Evolutionary conservation across 1,140 invertebrate species (phyloP), one percentile per base, ranked within the genome.

Genomic region (Diorhabda carinulata): DNA sequence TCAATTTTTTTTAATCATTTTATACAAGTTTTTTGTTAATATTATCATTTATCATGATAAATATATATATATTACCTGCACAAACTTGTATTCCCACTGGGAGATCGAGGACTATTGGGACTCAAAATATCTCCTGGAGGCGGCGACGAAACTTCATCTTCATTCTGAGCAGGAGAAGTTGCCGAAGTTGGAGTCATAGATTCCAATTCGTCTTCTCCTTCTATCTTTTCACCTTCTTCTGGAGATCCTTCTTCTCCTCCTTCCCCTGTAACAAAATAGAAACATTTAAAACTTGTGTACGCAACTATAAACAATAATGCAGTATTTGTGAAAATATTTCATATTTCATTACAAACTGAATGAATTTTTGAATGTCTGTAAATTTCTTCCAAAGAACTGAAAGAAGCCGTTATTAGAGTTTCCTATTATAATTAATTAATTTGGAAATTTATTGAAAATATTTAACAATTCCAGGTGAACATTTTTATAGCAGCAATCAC

Each of bases 241-340:
- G 85, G 78, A 80, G 81, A 75, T 80, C 84, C 78, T 74, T 85
- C 85, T 73, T 85, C 80, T 70, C 85, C 85, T 76, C 86, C 86
- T 83, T 86, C 86, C 84, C 86, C 86, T 87, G 78, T 2, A 85
- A 84, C 74, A 76, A 73, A 59, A 61, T 9, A 72, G 61, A 58
- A 70, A 71, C 69, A 25, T 45, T 25, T 25, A 25, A 25, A 25
- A 25, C 25, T 25, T 25, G 25, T 25, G 25, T 25, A 25, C 25
- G 25, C 25, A 25, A 25, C 25, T 25, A 25, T 25, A 25, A 25
- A 25, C 25, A 25, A 25, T 25, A 25, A 1, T 25, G 25, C 25
- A 25, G 25, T 25, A 25, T 25, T 25, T 25, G 25, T 25, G 25
- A 25, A 25, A 25, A 25, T 25, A 25, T 25, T 25, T 25, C 25